These are phyloP conservation scores for Melanotaenia trifasciata DNA, from an alignment of 2,797 vertebrate genomes.

Conservation along the genomic window DNA sequence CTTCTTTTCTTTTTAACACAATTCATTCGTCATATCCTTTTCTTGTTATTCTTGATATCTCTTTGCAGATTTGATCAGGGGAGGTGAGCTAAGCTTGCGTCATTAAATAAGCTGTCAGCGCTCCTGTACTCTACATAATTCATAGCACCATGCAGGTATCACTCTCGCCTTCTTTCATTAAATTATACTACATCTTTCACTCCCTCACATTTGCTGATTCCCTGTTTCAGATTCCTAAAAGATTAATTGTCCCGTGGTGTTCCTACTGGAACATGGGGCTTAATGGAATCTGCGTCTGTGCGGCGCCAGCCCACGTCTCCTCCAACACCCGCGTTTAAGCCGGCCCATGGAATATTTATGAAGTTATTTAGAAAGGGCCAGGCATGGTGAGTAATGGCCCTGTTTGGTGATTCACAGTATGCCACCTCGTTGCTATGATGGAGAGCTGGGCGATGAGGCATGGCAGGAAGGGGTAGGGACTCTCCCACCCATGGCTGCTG, in stretches of 20 bases:
- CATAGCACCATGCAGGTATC: conserved; percentile 60
- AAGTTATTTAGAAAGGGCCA: conserved; percentile 73
- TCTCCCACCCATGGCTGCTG: neutral
- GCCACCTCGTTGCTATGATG: conserved; percentile 52
- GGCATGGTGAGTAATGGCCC: conserved; percentile 67
- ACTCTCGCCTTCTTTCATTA: conserved; percentile 48
- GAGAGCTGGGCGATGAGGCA: conserved; percentile 40
- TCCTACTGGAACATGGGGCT: conserved; percentile 61
- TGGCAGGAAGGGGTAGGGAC: conserved; percentile 28
- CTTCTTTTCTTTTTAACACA: conserved; percentile 14
- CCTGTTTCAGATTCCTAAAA: conserved; percentile 69
- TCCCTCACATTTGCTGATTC: conserved; percentile 34
- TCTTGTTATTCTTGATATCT: conserved; percentile 24
- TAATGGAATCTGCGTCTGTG: conserved; percentile 75
- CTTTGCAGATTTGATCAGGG: conserved; percentile 38
- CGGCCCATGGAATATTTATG: conserved; percentile 80
- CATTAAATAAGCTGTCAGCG: conserved; percentile 42
- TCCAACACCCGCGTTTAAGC: conserved; percentile 54
- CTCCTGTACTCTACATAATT: conserved; percentile 61
- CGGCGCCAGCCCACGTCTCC: conserved; percentile 59
- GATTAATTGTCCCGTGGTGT: conserved; percentile 77
- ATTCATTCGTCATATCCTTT: neutral
- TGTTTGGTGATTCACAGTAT: conserved; percentile 71
- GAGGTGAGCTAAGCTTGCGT: conserved; percentile 34
- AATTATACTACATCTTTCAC: conserved; percentile 32